These are phyloP conservation scores for Limnephilus auricula DNA, from an alignment of 2,888 invertebrate species.

Conservation along the genomic window DNA sequence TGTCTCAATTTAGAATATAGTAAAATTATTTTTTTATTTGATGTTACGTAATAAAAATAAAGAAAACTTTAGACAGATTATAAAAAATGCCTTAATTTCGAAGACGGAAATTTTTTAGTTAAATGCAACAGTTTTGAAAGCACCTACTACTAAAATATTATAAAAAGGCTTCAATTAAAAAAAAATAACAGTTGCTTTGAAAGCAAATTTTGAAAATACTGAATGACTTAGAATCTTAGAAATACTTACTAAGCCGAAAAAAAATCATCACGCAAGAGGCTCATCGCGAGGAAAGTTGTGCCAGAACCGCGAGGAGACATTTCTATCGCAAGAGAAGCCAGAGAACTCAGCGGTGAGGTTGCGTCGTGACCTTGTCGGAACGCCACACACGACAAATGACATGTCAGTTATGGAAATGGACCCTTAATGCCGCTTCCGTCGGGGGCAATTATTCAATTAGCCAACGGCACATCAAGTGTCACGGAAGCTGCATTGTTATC, in stretches of 20 bases:
- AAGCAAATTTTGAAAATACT: neutral
- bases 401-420: neutral
- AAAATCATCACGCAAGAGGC: neutral
- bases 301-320: conserved; percentile 18
- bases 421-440: neutral
- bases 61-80: no score
- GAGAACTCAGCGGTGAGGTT: neutral
- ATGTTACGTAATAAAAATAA: no score
- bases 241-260: neutral
- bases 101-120: no score
- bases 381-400: neutral
- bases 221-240: neutral
- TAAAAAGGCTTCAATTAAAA: no score
- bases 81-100: no score
- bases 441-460: neutral
- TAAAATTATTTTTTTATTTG: no score
- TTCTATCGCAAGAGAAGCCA: neutral
- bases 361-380: conserved; percentile 37
- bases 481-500: neutral
- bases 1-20: no score
- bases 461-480: neutral
- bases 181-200: no score
- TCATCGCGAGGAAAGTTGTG: neutral
- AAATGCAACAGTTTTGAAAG: no score
- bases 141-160: no score